These are phyloP conservation scores for Perccottus glenii DNA, from an alignment of 2,113 vertebrate species.

Conservation along the genomic window DNA sequence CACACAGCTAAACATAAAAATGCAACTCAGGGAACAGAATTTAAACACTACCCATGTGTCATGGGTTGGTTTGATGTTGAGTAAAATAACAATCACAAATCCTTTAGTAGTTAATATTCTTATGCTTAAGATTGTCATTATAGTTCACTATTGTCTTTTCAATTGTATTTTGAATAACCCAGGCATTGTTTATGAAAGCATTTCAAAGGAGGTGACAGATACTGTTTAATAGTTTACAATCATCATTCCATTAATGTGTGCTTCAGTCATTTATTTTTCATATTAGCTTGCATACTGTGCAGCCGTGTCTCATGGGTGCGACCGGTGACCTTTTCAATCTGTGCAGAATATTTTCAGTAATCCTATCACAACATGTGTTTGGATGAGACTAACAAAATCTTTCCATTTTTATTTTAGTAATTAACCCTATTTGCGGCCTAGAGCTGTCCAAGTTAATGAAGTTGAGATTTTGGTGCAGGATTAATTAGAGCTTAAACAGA, in stretches of 20 bases:
- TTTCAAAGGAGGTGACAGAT: slow-evolving; percentile 24
- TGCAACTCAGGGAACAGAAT: too few relatives aligned
- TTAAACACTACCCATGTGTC: too few relatives aligned
- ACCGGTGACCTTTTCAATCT: slow-evolving; percentile 54
- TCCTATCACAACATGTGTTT: slow-evolving; percentile 49
- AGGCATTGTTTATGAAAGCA: too few relatives aligned
- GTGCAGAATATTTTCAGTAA: slow-evolving; percentile 35
- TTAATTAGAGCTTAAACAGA: slow-evolving; percentile 85
- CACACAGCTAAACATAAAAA: too few relatives aligned
- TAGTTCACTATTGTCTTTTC: neutral
- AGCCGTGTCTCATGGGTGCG: slow-evolving; percentile 9
- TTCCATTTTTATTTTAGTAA: slow-evolving; percentile 81
- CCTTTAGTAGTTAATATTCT: too few relatives aligned
- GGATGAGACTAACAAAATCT: slow-evolving; percentile 53
- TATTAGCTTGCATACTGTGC: slow-evolving; percentile 10
- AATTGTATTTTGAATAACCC: neutral
- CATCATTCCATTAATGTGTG: slow-evolving; percentile 8
- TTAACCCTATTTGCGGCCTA: slow-evolving; percentile 83
- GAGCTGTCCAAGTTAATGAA: slow-evolving; percentile 88
- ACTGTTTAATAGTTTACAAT: slow-evolving; percentile 31
- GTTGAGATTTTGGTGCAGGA: slow-evolving; percentile 79
- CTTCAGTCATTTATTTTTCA: slow-evolving; percentile 24
- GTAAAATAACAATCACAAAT: too few relatives aligned
- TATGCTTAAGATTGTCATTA: neutral
- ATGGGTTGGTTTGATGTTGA: too few relatives aligned